Percentiles rank a stretch among this genome's conserved stretches.
Evolutionary conservation across 2,113 vertebrate species (phyloP).

Genomic region (Chlorodrepanis virens): DNA sequence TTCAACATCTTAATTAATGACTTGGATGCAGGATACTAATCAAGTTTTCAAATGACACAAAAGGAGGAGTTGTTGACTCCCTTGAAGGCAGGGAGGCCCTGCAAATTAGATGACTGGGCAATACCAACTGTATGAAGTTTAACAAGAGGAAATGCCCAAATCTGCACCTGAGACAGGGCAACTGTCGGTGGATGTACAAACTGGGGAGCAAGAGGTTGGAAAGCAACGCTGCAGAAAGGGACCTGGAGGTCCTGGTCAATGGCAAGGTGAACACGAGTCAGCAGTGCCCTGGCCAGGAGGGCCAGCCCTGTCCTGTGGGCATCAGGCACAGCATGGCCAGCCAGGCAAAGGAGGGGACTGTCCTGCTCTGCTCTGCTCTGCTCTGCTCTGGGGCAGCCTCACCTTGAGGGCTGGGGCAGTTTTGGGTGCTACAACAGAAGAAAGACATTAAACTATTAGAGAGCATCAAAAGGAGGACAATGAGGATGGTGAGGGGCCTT

Average conservation of each 20-base stretch:
- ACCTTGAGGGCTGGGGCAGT: rapidly evolving
- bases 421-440: neutral
- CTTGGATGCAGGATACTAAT: neutral
- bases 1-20: neutral
- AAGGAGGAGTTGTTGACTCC: neutral
- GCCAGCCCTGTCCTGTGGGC: rapidly evolving
- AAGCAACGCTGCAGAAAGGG: neutral
- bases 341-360: rapidly evolving
- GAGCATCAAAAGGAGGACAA: neutral
- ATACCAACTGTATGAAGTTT: neutral
- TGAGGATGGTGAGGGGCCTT: neutral
- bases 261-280: neutral
- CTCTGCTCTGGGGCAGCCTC: neutral
- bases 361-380: rapidly evolving
- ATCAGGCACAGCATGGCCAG: neutral
- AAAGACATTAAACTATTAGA: neutral
- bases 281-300: neutral
- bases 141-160: neutral
- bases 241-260: rapidly evolving
- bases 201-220: neutral
- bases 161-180: neutral
- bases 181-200: rapidly evolving
- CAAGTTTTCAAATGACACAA: neutral
- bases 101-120: neutral
- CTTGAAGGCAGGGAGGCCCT: neutral